phyloP scores from a whole-genome alignment of 1,140 invertebrate genomes.

The Pissodes strobi region DNA sequence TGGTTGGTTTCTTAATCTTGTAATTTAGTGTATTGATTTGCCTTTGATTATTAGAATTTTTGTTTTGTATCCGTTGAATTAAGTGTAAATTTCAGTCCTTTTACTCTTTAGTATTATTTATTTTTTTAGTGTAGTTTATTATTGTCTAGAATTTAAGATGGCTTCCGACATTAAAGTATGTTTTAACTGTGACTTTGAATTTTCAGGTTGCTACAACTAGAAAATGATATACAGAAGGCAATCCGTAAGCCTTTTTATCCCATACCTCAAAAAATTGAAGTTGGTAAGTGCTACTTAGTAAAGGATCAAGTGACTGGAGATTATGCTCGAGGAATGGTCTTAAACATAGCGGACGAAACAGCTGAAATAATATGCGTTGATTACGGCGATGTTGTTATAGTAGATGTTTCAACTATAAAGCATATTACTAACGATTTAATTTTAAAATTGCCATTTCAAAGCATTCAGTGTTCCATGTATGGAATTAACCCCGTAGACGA shows the following conservation, averaged over 20 bases:
- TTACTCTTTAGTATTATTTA: too few relatives aligned
- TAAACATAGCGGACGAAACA: conserved; percentile 22
- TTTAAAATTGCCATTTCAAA: conserved; percentile 44
- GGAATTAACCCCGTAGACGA: conserved; percentile 36
- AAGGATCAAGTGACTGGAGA: conserved; percentile 31
- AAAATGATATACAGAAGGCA: conserved; percentile 39
- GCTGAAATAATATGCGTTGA: conserved; percentile 41
- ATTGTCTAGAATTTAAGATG: too few relatives aligned
- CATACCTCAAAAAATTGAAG: conserved; percentile 10
- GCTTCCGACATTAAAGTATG: too few relatives aligned
- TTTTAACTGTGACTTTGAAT: too few relatives aligned
- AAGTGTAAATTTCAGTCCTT: too few relatives aligned
- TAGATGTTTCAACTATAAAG: conserved; percentile 27
- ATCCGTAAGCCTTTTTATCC: conserved; percentile 39
- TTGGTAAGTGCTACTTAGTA: conserved; percentile 39
- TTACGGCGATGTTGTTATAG: conserved; percentile 39
- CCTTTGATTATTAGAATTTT: too few relatives aligned
- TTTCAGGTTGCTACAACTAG: conserved; percentile 42
- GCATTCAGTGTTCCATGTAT: conserved; percentile 44
- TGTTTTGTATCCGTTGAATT: too few relatives aligned
- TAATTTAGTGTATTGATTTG: too few relatives aligned
- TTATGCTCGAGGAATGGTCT: conserved; percentile 33
- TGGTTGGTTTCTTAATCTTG: too few relatives aligned
- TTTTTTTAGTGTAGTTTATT: too few relatives aligned
- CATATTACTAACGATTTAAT: conserved; percentile 34